Conservation (phyloP, 2,113 vertebrate genomes). For the Megaptera novaeangliae region DNA sequence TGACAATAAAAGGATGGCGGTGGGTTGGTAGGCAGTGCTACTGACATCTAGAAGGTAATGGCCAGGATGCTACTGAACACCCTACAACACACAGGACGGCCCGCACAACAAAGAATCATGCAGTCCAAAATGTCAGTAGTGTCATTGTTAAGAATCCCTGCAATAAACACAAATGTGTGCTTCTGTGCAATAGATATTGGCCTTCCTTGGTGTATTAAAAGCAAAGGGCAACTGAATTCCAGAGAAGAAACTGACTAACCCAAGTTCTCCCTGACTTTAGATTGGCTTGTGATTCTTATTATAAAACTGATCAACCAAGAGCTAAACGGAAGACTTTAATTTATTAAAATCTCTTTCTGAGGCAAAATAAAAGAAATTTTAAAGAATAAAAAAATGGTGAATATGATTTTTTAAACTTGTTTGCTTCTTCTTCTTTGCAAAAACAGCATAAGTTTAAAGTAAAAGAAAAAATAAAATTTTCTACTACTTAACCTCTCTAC, state of each 20-base stretch:
- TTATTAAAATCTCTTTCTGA: background rate
- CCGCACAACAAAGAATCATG: background rate
- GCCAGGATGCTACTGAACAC: background rate
- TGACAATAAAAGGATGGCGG: background rate
- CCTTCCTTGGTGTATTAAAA: slow-evolving; percentile 24
- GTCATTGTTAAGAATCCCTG: background rate
- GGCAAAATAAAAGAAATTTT: background rate
- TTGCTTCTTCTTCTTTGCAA: background rate
- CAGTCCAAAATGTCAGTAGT: background rate
- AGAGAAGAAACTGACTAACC: background rate
- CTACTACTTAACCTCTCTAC: background rate
- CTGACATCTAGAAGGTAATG: background rate
- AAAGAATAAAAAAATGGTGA: background rate
- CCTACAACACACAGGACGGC: background rate
- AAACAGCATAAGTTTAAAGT: background rate
- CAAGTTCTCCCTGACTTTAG: background rate
- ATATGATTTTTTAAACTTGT: background rate
- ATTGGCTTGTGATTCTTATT: background rate
- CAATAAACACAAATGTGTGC: background rate
- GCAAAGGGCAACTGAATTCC: background rate
- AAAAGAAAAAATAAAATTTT: background rate
- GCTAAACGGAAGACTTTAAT: background rate
- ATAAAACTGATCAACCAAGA: background rate
- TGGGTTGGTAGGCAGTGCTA: background rate
- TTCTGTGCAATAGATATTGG: background rate